These are phyloP conservation scores for Hirtodrosophila alboralis DNA, from an alignment of 2,888 invertebrate genomes.

Conservation along the genomic window DNA sequence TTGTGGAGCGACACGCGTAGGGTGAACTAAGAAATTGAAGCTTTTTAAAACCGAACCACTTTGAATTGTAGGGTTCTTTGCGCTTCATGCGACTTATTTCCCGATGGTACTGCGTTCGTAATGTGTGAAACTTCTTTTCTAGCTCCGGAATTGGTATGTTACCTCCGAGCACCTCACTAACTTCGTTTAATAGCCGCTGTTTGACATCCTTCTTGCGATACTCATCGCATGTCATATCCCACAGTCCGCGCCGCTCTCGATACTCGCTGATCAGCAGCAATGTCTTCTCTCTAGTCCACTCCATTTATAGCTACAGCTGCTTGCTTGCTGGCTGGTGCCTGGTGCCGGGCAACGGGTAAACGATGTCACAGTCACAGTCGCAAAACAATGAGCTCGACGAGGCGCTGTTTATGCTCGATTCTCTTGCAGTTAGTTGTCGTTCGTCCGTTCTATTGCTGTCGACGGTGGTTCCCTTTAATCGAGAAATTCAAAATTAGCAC, in stretches of 20 bases:
- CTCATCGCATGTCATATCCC: slow-evolving; percentile 84
- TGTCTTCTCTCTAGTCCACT: slow-evolving; percentile 84
- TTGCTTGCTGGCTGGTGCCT: slow-evolving; percentile 18
- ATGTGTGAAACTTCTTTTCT: slow-evolving; percentile 87
- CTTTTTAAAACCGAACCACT: slow-evolving; percentile 86
- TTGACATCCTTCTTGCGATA: slow-evolving; percentile 84
- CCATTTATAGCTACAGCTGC: slow-evolving; percentile 79
- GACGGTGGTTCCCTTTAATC: slow-evolving; percentile 59
- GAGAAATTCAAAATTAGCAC: slow-evolving; percentile 46
- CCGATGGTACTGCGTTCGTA: slow-evolving; percentile 87
- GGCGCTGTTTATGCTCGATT: slow-evolving; percentile 17
- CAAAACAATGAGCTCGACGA: slow-evolving; percentile 66
- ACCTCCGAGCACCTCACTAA: slow-evolving; percentile 80
- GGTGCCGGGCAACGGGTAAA: slow-evolving; percentile 42
- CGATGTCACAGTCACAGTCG: slow-evolving; percentile 64
- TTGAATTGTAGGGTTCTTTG: slow-evolving; percentile 86
- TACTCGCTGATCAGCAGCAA: slow-evolving; percentile 82
- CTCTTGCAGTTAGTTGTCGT: slow-evolving; percentile 50
- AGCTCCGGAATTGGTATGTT: slow-evolving; percentile 84
- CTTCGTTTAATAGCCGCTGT: slow-evolving; percentile 80
- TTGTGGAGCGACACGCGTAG: slow-evolving; percentile 83
- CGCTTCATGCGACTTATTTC: slow-evolving; percentile 86
- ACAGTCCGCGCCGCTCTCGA: slow-evolving; percentile 82
- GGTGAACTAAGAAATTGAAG: slow-evolving; percentile 87
- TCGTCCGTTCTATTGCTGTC: slow-evolving; percentile 42